A percentile compares a stretch with the other conserved stretches of the same genome.
phyloP scores from a whole-genome alignment of 2,888 invertebrate genomes.

The Pteria penguin region DNA sequence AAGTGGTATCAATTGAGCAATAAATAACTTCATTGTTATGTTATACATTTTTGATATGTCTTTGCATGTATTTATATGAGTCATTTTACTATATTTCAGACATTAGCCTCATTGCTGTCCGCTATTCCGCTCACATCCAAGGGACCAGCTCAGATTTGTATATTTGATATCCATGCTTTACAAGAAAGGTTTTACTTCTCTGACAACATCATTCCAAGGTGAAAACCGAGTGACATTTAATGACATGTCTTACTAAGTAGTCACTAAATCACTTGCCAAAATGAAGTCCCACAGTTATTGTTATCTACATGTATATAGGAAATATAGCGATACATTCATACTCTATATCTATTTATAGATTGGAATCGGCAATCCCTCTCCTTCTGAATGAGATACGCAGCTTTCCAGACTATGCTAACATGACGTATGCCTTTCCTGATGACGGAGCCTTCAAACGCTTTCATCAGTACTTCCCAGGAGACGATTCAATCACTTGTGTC shows the following conservation, averaged over 20 bases:
- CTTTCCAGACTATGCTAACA: conserved; percentile 55
- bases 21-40: no score
- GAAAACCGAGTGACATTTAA: no score
- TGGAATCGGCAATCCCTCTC: conserved; percentile 79
- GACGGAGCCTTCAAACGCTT: conserved; percentile 80
- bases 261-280: no score
- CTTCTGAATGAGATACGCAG: conserved; percentile 67
- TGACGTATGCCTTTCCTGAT: conserved; percentile 80
- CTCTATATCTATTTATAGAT: conserved; percentile 55
- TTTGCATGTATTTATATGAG: not conserved
- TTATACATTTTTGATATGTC: not conserved
- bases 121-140: conserved; percentile 78
- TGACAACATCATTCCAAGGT: conserved; percentile 74
- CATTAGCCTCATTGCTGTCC: conserved; percentile 78
- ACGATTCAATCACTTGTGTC: conserved; percentile 75
- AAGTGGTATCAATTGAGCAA: no score
- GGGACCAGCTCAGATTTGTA: conserved; percentile 80
- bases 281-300: no score
- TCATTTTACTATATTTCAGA: no score
- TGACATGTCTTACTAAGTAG: no score
- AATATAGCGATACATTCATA: no score
- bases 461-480: conserved; percentile 70
- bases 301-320: no score
- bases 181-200: conserved; percentile 81
- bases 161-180: conserved; percentile 80